These are phyloP conservation scores for Sebastes reedi DNA, from an alignment of 2,797 vertebrate species.

Conservation along the genomic window DNA sequence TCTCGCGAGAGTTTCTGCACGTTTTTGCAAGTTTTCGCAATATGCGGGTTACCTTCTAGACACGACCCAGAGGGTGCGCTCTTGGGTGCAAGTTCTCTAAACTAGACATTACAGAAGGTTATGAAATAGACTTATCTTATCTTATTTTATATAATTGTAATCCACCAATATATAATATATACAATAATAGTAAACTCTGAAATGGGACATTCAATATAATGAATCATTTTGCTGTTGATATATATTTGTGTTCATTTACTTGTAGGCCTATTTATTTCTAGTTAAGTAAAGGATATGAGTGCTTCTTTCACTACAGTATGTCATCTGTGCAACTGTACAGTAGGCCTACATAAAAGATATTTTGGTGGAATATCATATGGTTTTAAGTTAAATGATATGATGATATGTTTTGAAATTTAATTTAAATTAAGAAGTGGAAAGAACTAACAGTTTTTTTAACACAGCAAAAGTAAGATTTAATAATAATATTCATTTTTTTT, in stretches of 20 bases:
- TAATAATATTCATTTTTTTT: not conserved
- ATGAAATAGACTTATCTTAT: not conserved
- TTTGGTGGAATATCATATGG: not conserved
- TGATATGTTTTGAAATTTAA: not conserved
- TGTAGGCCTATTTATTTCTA: no score
- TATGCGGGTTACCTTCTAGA: no score
- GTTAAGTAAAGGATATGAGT: not conserved
- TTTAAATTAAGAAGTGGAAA: not conserved
- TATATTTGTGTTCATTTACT: no score
- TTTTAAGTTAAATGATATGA: not conserved
- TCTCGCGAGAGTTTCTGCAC: no score
- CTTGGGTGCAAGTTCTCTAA: not conserved
- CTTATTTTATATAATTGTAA: not conserved
- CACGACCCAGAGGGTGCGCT: no score
- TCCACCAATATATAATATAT: not conserved
- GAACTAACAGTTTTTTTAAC: not conserved
- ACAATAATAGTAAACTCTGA: not conserved
- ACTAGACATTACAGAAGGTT: not conserved
- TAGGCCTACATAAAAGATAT: not conserved
- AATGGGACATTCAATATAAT: not conserved
- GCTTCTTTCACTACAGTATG: not conserved
- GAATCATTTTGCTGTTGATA: no score
- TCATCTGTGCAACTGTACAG: not conserved
- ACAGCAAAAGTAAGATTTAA: not conserved
- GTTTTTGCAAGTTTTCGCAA: not conserved